A percentile compares a stretch with the other conserved stretches of the same genome.
phyloP scores from a whole-genome alignment of 1,140 invertebrate species.

The Bombyx mandarina region DNA sequence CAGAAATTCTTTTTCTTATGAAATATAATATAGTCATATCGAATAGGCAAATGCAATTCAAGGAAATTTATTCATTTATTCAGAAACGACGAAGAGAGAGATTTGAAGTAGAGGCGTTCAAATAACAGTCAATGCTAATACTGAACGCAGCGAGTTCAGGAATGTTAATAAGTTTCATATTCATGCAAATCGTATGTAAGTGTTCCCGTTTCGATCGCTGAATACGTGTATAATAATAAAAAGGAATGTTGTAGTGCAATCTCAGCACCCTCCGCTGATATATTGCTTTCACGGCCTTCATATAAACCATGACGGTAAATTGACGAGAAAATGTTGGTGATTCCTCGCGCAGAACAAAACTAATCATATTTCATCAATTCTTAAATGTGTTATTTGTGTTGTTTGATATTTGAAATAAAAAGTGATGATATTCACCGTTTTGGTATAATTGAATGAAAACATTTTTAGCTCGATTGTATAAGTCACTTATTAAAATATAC shows the following conservation, averaged over 20 bases:
- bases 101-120: neutral
- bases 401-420: too few species aligned
- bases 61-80: too few species aligned
- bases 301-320: conserved; percentile 36
- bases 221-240: conserved; percentile 21
- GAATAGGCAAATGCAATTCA: too few species aligned
- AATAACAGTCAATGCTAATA: conserved; percentile 3
- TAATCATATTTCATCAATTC: conserved; percentile 35
- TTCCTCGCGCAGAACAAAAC: conserved; percentile 30
- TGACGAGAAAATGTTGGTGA: conserved; percentile 38
- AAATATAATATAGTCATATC: too few species aligned
- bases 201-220: neutral
- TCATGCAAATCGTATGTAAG: conserved; percentile 11
- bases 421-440: too few species aligned
- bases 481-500: too few species aligned
- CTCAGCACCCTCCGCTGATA: conserved; percentile 35
- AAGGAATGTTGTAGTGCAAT: conserved; percentile 32
- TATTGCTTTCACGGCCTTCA: conserved; percentile 37
- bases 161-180: conserved; percentile 8
- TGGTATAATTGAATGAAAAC: too few species aligned
- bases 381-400: too few species aligned
- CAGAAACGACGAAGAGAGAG: too few species aligned
- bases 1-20: too few species aligned
- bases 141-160: conserved; percentile 2
- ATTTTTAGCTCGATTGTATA: too few species aligned